Evolutionary conservation across 2,113 vertebrate genomes (phyloP), one percentile per base, ranked within the genome.

Genomic region (Pterophyllum scalare): DNA sequence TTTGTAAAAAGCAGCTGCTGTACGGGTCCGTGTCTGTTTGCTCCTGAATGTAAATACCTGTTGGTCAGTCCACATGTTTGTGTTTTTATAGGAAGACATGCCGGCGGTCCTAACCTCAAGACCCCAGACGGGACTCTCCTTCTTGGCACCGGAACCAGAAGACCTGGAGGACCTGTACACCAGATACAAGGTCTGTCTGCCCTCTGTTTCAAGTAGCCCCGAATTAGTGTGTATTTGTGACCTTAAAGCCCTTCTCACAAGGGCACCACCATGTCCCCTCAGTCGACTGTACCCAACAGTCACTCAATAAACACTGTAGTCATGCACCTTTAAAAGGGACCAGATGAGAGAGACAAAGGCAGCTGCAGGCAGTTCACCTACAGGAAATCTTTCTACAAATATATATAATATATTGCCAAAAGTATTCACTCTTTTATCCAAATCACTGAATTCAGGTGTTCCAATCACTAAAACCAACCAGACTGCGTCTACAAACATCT

Each of bases 131-230:
- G 96, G 95, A 72, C 94, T 98, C 67, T 98, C 97, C 46, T 98
- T 98, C 85, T 88, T 98, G 89, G 97, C 96, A 3, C 97, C 97
- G 1, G 97, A 98, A 88, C 97, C 97, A 11, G 97, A 98, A 78
- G 97, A 98, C 84, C 83, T 98, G 57, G 97, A 98, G 61, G 97
- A 98, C 78, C 94, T 98, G 26, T 98, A 98, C 86, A 97, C 96
- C 85, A 96, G 97, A 93, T 98, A 98, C 87, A 98, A 98, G 97
- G 97, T 98, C 54, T 28, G 38, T 19, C 28, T 6, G 0, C 33
- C 20, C 24, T 52, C 31, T 31, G 19, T 4, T 52, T 49, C 20
- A 5, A 26, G n/a, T 31, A 31, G 3, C 3, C 28, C 5, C 1
- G 28, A 35, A 7, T 35, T 26, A 17, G 40, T 19, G 22, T 14